A percentile compares a stretch with the other conserved stretches of the same genome.
Conservation (phyloP, 1,140 invertebrate species). For the Himalopsyche phryganea region DNA sequence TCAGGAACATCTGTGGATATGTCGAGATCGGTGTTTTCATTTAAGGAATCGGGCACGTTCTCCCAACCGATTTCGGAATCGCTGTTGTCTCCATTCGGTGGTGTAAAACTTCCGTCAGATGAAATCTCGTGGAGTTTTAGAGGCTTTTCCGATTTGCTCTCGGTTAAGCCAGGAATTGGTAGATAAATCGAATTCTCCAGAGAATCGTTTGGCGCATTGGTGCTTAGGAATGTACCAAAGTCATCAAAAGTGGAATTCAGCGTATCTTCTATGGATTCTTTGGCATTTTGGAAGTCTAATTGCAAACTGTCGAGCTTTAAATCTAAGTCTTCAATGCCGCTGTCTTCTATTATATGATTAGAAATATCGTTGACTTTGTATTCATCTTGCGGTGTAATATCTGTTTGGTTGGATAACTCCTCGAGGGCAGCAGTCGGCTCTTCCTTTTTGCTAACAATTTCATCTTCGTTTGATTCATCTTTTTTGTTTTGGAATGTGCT, state of each 20-base stretch:
- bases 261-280: constrained; percentile 28
- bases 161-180: constrained; percentile 13
- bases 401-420: too few species aligned
- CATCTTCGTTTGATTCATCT: background rate
- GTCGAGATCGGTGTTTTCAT: too few species aligned
- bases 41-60: background rate
- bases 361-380: background rate
- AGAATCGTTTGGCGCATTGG: constrained; percentile 15
- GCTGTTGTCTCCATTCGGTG: constrained; percentile 21
- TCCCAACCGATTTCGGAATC: constrained; percentile 20
- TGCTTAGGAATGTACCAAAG: constrained; percentile 28
- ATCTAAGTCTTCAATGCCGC: constrained; percentile 48
- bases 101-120: constrained; percentile 21
- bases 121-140: constrained; percentile 22
- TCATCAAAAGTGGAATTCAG: constrained; percentile 30
- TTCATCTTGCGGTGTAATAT: background rate
- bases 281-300: constrained; percentile 30
- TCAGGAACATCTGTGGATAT: too few species aligned
- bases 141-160: constrained; percentile 14
- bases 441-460: background rate
- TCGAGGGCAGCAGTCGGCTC: background rate
- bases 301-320: constrained; percentile 40
- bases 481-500: constrained; percentile 1
- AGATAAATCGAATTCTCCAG: constrained; percentile 14
- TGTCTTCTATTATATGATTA: constrained; percentile 36